Evolutionary conservation across 2,797 vertebrate species (phyloP).

Genomic region (Rachycentron canadum): DNA sequence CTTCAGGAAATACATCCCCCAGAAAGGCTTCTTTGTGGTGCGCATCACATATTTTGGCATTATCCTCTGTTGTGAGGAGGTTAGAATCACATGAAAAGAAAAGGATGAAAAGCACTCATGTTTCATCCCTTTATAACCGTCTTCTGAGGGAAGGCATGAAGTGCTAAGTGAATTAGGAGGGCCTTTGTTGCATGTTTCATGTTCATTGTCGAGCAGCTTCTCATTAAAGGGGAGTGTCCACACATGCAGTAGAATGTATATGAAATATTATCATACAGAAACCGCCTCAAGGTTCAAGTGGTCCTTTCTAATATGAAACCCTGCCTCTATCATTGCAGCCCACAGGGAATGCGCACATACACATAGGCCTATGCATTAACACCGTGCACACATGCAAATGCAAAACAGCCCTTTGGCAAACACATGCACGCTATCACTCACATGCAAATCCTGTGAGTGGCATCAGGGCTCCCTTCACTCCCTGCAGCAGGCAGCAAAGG

Average conservation of each 20-base stretch:
- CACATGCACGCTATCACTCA: slow-evolving; percentile 36
- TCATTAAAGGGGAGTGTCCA: slow-evolving; percentile 65
- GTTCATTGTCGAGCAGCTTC: slow-evolving; percentile 54
- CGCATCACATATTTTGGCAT: slow-evolving; percentile 44
- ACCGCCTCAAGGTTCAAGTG: slow-evolving; percentile 26
- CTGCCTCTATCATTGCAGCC: slow-evolving; percentile 35
- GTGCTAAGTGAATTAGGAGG: slow-evolving; percentile 65
- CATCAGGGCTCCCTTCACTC: slow-evolving; percentile 32
- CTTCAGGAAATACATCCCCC: slow-evolving; percentile 19
- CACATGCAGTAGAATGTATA: slow-evolving; percentile 33
- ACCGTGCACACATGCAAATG: slow-evolving; percentile 62
- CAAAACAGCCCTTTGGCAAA: slow-evolving; percentile 61
- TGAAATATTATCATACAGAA: slow-evolving; percentile 51
- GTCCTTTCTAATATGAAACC: slow-evolving; percentile 54
- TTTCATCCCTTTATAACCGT: slow-evolving; percentile 70
- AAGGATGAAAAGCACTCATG: slow-evolving; percentile 61
- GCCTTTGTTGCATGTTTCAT: slow-evolving; percentile 69
- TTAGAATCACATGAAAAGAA: slow-evolving; percentile 54
- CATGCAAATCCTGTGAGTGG: slow-evolving; percentile 79
- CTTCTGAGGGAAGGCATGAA: slow-evolving; percentile 58
- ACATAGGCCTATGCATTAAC: slow-evolving; percentile 24
- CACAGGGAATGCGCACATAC: slow-evolving; percentile 30
- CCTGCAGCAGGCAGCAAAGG: slow-evolving; percentile 47
- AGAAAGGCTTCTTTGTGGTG: slow-evolving; percentile 15
- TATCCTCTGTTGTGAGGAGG: slow-evolving; percentile 43